A percentile compares a stretch with the other conserved stretches of the same genome.
These are phyloP conservation scores for Telenomus remus DNA, from an alignment of 1,140 invertebrate species.

Conservation along the genomic window DNA sequence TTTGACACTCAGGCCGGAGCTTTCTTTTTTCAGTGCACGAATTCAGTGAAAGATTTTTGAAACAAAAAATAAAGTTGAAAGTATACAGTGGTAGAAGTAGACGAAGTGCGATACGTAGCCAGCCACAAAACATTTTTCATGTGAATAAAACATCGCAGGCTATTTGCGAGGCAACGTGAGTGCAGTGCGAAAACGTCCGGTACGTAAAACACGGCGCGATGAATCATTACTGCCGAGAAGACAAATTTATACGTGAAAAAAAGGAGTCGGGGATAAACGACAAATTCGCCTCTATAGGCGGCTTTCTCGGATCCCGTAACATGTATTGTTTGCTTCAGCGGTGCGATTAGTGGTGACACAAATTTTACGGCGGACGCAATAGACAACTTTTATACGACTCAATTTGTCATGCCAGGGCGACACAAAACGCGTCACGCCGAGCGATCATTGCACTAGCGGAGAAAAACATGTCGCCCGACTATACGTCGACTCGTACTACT, in stretches of 20 bases:
- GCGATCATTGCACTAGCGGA: slow-evolving; percentile 26
- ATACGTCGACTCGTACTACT: slow-evolving; percentile 28
- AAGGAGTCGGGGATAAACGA: background rate
- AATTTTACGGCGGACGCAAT: slow-evolving; percentile 39
- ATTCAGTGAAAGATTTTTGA: too few species aligned
- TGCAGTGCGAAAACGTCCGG: slow-evolving; percentile 29
- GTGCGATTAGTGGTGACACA: slow-evolving; percentile 50
- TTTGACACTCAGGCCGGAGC: too few species aligned
- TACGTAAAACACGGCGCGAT: slow-evolving; percentile 53
- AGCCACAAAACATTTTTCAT: slow-evolving; percentile 65
- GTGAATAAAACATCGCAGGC: slow-evolving; percentile 56
- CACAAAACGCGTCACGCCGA: slow-evolving; percentile 32
- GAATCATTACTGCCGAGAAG: slow-evolving; percentile 64
- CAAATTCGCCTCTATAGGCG: slow-evolving; percentile 14
- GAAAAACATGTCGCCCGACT: slow-evolving; percentile 40
- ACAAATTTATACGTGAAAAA: slow-evolving; percentile 20
- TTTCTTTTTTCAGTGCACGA: too few species aligned
- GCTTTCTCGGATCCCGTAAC: slow-evolving; percentile 49
- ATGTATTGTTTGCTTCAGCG: slow-evolving; percentile 61
- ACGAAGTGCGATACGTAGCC: slow-evolving; percentile 18
- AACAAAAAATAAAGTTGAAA: too few species aligned
- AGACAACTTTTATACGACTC: slow-evolving; percentile 56
- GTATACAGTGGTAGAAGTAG: background rate
- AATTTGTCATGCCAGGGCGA: slow-evolving; percentile 50
- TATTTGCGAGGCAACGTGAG: slow-evolving; percentile 27